phyloP scores from a whole-genome alignment of 2,888 invertebrate genomes.

The Eristalinus aeneus region DNA sequence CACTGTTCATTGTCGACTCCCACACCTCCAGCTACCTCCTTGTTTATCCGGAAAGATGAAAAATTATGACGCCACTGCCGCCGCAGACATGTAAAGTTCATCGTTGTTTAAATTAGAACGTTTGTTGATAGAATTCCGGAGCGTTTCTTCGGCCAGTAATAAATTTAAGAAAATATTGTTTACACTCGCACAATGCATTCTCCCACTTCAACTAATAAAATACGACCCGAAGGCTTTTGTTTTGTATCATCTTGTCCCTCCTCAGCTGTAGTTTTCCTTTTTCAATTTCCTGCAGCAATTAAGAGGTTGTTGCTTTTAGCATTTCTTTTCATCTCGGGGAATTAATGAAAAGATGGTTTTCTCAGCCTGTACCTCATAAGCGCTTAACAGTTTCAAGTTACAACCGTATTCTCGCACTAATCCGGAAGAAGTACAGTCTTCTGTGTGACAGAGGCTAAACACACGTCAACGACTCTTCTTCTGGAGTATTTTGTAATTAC shows the following conservation, averaged over 20 bases:
- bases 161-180: slow-evolving; percentile 29
- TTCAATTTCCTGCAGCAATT: slow-evolving; percentile 3
- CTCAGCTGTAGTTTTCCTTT: neutral
- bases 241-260: neutral
- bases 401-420: neutral
- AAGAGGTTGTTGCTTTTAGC: slow-evolving; percentile 22
- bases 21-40: neutral
- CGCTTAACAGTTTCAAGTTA: neutral
- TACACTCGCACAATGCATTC: neutral
- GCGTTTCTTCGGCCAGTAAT: slow-evolving; percentile 4
- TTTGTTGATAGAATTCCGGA: neutral
- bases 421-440: neutral
- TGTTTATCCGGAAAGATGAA: neutral
- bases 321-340: neutral
- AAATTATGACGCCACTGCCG: slow-evolving; percentile 12
- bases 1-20: neutral
- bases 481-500: slow-evolving; percentile 48
- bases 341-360: slow-evolving; percentile 9
- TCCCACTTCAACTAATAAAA: neutral
- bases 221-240: neutral
- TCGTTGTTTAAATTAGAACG: slow-evolving; percentile 7
- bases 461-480: slow-evolving; percentile 53
- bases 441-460: neutral
- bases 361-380: neutral
- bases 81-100: neutral